These are phyloP conservation scores for Geopemphigus sp. DNA, from an alignment of 1,140 invertebrate species.

Conservation along the genomic window DNA sequence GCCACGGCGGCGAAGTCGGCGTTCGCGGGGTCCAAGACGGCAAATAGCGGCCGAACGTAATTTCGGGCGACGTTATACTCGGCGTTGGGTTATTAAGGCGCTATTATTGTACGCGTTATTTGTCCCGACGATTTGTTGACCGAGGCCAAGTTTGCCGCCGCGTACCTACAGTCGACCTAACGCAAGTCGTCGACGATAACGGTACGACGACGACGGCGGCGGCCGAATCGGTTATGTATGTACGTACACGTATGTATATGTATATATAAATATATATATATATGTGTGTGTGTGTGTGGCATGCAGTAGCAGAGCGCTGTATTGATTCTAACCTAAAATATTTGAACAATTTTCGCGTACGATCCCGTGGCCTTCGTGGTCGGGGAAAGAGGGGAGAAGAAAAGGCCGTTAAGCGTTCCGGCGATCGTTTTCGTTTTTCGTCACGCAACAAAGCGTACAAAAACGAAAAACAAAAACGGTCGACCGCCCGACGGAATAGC, in stretches of 20 bases:
- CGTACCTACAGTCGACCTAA: not conserved
- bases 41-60: too few relatives aligned
- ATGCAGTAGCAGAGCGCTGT: not conserved
- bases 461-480: not conserved
- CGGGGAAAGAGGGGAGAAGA: not conserved
- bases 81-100: too few relatives aligned
- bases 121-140: not conserved
- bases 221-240: not conserved
- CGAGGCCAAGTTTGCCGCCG: not conserved
- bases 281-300: not conserved
- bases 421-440: conserved; percentile 4
- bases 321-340: conserved; percentile 38
- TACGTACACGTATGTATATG: too few relatives aligned
- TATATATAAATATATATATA: too few relatives aligned
- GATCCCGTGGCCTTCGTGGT: not conserved
- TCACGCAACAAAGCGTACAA: not conserved
- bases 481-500: not conserved
- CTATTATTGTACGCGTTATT: too few relatives aligned
- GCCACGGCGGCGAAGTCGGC: not conserved
- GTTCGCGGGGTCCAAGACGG: too few relatives aligned
- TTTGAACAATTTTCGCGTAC: conserved; percentile 9
- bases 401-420: not conserved
- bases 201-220: not conserved
- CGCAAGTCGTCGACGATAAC: not conserved
- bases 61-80: too few relatives aligned